phyloP scores from a whole-genome alignment of 2,888 invertebrate genomes.

The Drosophila pegasa region DNA sequence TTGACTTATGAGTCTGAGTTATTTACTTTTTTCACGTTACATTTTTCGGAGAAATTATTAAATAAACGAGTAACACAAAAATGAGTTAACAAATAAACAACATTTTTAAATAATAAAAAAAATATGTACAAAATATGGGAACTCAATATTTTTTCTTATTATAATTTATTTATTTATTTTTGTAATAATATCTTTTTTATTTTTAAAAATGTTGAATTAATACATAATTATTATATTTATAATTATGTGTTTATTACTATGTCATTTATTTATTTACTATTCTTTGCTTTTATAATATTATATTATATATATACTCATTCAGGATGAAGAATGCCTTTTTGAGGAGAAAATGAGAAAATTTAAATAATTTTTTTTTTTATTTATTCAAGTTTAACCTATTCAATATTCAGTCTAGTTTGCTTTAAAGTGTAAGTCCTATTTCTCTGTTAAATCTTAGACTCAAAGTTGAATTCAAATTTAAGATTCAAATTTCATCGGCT shows the following conservation, averaged over 20 bases:
- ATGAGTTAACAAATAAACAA: not conserved
- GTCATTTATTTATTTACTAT: too few species aligned
- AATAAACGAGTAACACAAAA: not conserved
- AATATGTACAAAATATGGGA: not conserved
- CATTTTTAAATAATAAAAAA: not conserved
- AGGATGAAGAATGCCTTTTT: too few species aligned
- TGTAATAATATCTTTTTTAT: not conserved
- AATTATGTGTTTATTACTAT: too few species aligned
- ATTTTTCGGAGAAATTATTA: constrained; percentile 18
- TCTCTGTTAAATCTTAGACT: not conserved
- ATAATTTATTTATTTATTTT: not conserved
- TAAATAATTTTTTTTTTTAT: too few species aligned
- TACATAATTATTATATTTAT: too few species aligned
- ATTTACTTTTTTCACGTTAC: not conserved
- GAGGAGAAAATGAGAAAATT: too few species aligned
- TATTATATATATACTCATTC: too few species aligned
- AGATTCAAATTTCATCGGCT: not conserved
- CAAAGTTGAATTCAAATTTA: not conserved
- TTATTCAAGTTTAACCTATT: too few species aligned
- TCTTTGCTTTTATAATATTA: too few species aligned
- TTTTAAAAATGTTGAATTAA: too few species aligned
- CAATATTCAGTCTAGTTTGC: too few species aligned
- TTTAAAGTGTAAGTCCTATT: too few species aligned
- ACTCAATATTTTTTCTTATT: not conserved
- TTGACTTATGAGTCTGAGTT: constrained; percentile 4